Evolutionary conservation across 2,888 invertebrate genomes (phyloP), one percentile per base, ranked within the genome.

Genomic region (Xestia rhomboidea): DNA sequence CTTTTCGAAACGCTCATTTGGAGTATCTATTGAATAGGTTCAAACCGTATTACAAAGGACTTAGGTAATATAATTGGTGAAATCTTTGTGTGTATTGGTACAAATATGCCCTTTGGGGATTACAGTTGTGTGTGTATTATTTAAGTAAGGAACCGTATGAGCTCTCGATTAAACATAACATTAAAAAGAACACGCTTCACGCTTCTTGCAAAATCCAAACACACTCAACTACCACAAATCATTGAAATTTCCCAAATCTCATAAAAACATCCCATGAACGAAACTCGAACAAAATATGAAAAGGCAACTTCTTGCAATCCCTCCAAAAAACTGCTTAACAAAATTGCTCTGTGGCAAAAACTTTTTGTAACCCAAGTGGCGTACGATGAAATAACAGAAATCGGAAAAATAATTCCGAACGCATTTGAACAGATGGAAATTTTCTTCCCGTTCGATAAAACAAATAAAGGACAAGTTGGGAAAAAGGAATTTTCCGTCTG

Each of bases 401-500:
- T 81, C 74, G 60, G 64, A 79, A 88, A 86, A 87, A 88, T 87
- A 83, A 83, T 83, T 87, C 83, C 15, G 66, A 68, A 80, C 38
- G 44, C 74, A 79, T 85, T 88, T 82, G 76, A 77, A 83, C 80
- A 76, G 82, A 88, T 81, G 74, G 82, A 83, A 87, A 85, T 77
- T 81, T 76, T 77, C 83, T 69, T 83, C 67, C 69, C 72, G 67
- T 74, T 80, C 70, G 79, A 82, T 87, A 87, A 87, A 88, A 87
- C 87, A 88, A 87, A 87, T 88, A 87, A 78, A 82, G 78, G 79
- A 84, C 84, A 88, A 87, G 79, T 83, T 82, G 62, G 66, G 76
- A 70, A 82, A 82, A 82, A 88, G 82, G 83, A 77, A 83, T 85
- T 87, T 87, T 82, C 79, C 76, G 83, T 24, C 51, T 44, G 81